Evolutionary conservation across 2,888 invertebrate genomes (phyloP), one percentile per base, ranked within the genome.

Genomic region (Cheilosia soror): DNA sequence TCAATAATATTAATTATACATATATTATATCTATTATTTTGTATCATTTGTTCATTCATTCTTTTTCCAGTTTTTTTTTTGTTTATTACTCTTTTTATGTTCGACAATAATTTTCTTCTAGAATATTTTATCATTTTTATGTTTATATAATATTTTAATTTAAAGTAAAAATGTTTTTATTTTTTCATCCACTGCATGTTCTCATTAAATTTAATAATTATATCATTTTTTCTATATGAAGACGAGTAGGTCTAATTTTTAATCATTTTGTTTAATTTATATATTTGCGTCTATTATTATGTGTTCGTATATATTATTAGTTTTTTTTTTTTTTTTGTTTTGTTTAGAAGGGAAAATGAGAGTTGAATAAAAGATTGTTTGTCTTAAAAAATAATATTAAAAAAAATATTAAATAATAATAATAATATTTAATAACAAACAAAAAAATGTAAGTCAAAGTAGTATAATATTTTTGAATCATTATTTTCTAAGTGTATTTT

Each of bases 21-120:
- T 85, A 81, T 81, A 71, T 87, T 81, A 69, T 75, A 65, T 20
- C 20, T 20, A 20, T 75, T 63, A 51, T 82, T 83, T 86, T 31
- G 7, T 76, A 69, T 69, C 37, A 58, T 60, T 68, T 75, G 37
- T 80, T 68, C 62, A 86, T 78, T 80, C 62, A 71, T 86, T 78
- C 65, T 66, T 84, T 75, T 79, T 84, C 78, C 87, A 87, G 75
- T 82, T 69, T 63, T 80, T 53, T 81, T 73, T 55, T 75, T 75
- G 42, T 55, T 71, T 66, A 69, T 75, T 75, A 60, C 31, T 71
- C 40, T 76, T 79, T 87, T 80, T 77, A 77, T 80, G 71, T 76
- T 80, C 58, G 84, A 84, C 80, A 84, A 66, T 79, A 84, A 77
- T 85, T 86, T 87, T 68, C 76, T 87, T 77, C 87, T 86, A 86